These are phyloP conservation scores for Hemaris fuciformis DNA, from an alignment of 2,888 invertebrate genomes.

Conservation along the genomic window DNA sequence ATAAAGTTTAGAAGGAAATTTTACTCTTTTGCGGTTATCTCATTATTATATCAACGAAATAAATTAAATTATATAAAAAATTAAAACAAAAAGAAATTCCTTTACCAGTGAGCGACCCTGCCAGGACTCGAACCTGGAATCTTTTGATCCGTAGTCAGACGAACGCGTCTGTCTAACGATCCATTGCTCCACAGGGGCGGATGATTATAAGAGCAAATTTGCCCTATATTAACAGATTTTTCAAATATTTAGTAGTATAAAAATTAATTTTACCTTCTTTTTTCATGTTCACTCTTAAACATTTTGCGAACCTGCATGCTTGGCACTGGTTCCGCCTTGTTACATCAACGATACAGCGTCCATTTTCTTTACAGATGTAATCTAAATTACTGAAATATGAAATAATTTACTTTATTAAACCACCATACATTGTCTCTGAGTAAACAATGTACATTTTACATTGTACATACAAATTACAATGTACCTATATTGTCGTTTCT, in stretches of 20 bases:
- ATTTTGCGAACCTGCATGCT: constrained; percentile 95
- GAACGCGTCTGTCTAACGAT: too few relatives aligned
- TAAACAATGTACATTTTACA: too few relatives aligned
- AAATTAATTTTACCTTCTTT: constrained; percentile 88
- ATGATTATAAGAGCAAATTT: neutral
- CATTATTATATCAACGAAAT: neutral
- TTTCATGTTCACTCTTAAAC: constrained; percentile 95
- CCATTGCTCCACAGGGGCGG: constrained; percentile 84
- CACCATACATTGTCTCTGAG: too few relatives aligned
- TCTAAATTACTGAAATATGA: constrained; percentile 86
- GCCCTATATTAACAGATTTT: neutral
- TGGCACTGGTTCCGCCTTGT: constrained; percentile 96
- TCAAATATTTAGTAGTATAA: neutral
- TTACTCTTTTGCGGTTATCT: too few relatives aligned
- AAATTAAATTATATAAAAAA: neutral
- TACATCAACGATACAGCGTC: constrained; percentile 94
- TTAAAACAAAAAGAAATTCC: neutral
- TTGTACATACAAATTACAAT: too few relatives aligned
- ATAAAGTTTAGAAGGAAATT: too few relatives aligned
- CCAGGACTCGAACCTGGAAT: constrained; percentile 85
- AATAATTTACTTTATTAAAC: neutral
- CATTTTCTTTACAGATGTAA: constrained; percentile 95
- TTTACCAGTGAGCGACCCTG: constrained; percentile 74
- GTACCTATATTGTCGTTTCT: too few relatives aligned
- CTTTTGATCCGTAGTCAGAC: constrained; percentile 87